Evolutionary conservation across 2,113 vertebrate species (phyloP), one percentile per base, ranked within the genome.

Genomic region (Menura novaehollandiae): DNA sequence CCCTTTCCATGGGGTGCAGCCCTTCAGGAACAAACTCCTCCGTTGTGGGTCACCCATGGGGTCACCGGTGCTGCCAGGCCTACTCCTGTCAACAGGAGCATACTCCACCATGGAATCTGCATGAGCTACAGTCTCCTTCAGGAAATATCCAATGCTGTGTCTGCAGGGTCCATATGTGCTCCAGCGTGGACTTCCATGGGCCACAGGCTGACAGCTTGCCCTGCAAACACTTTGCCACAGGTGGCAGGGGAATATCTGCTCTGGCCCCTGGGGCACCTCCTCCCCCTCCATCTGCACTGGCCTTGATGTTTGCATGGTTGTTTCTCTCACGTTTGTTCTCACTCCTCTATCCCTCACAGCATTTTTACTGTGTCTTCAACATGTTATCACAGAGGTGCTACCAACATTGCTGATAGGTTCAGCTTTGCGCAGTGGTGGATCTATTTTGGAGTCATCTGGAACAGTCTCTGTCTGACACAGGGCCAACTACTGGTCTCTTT

Each of bases 1-100:
- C 30, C 9, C 26, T 17, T 28, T 51, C 11, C 44, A 33, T 7
- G 8, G 6, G 6, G 2, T 60, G 5, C 11, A 41, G 47, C 27
- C 22, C 4, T 46, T 47, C 59, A 62, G 64, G 37, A 71, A 6
- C 10, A 67, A 56, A 19, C 15, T 28, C 4, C 43, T 75, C 17
- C 60, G 71, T 8, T 0, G 0, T 14, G 28, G 9, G 18, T 35
- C 5, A 32, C 18, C 23, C 68, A 18, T 0, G 1, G 49, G 10
- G 20, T 71, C 74, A 71, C 12, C 26, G 15, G 35, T 22, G 41
- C 72, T 76, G 26, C 28, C 12, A 30, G 23, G 39, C 9, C 20
- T n/a, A 7, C 13, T 73, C 17, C 12, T 66, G 20, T n/a, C 47
- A 41, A 46, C 4, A 2, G 14, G 16, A 85, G 6, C 13, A 6